These are phyloP conservation scores for Epinephelus awoara DNA, from an alignment of 2,797 vertebrate genomes.

Conservation along the genomic window DNA sequence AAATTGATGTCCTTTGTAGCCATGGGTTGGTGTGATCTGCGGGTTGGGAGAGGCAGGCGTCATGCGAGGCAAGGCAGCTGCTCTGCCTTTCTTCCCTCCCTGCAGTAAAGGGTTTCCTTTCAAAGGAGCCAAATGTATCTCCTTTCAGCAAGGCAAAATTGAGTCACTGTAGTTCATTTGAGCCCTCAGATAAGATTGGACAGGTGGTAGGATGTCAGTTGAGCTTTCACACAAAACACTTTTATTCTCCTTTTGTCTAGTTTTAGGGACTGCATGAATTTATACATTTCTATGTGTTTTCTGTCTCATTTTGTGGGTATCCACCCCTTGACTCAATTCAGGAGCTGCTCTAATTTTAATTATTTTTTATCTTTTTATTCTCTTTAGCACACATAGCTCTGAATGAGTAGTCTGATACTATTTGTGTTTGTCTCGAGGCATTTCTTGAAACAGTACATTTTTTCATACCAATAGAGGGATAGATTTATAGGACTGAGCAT, in stretches of 20 bases:
- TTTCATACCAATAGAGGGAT: constrained; percentile 21
- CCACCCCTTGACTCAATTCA: constrained; percentile 20
- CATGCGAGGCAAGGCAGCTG: constrained; percentile 72
- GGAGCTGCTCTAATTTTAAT: constrained; percentile 18
- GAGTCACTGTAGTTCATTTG: constrained; percentile 62
- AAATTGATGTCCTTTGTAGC: constrained; percentile 75
- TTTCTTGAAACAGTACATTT: constrained; percentile 30
- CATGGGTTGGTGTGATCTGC: constrained; percentile 64
- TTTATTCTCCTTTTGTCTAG: constrained; percentile 37
- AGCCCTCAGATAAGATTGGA: constrained; percentile 64
- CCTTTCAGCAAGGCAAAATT: constrained; percentile 68
- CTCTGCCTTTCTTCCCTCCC: constrained; percentile 63
- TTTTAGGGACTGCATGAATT: constrained; percentile 16
- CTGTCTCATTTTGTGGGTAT: constrained; percentile 21
- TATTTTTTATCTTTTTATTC: constrained; percentile 30
- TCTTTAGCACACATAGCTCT: constrained; percentile 13
- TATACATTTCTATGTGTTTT: constrained; percentile 15
- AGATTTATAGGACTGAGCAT: constrained; percentile 19
- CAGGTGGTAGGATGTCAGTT: constrained; percentile 66
- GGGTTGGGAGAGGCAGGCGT: constrained; percentile 61
- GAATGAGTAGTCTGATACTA: background rate
- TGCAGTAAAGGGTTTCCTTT: constrained; percentile 69
- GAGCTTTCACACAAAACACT: constrained; percentile 44
- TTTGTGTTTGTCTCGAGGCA: constrained; percentile 35
- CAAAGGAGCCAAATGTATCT: constrained; percentile 69